phyloP scores from a whole-genome alignment of 53 echinoderm and acorn worm genomes.

The Arbacia lixula region DNA sequence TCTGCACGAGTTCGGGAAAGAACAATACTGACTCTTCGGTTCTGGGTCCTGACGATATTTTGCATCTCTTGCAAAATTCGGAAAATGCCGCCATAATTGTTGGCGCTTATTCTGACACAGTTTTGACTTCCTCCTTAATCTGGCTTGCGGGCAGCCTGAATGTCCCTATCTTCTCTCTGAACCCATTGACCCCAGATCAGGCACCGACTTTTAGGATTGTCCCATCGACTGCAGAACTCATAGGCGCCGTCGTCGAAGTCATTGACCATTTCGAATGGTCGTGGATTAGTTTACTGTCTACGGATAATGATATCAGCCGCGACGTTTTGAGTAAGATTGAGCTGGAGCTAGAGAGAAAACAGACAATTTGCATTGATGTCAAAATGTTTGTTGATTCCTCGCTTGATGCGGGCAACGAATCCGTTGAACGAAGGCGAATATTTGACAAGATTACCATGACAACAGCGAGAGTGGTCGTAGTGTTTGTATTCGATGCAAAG shows the following conservation, averaged over 20 bases:
- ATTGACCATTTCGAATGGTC: slow-evolving; percentile 40
- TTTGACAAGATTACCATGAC: not conserved
- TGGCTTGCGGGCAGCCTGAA: not conserved
- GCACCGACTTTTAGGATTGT: not conserved
- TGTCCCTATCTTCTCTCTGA: not conserved
- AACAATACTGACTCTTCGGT: slow-evolving; percentile 10
- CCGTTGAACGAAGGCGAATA: not conserved
- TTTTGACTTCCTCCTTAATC: not conserved
- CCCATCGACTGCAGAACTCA: slow-evolving; percentile 5
- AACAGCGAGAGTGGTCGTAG: slow-evolving; percentile 11
- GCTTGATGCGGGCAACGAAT: not conserved
- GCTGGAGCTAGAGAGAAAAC: not conserved
- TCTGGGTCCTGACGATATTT: slow-evolving; percentile 9
- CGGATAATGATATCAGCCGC: not conserved
- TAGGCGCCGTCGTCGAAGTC: slow-evolving; percentile 3
- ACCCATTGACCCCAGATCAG: not conserved
- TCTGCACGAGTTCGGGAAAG: not conserved
- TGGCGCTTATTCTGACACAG: slow-evolving; percentile 1
- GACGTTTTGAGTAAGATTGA: not conserved
- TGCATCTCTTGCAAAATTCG: not conserved
- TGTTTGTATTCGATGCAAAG: not conserved
- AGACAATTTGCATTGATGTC: not conserved
- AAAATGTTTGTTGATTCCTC: not conserved
- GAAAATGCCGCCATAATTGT: slow-evolving; percentile 7
- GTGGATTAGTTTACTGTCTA: slow-evolving; percentile 14